A percentile compares a stretch with the other conserved stretches of the same genome.
These are phyloP conservation scores for Antheraea pernyi DNA, from an alignment of 1,140 invertebrate species.

Conservation along the genomic window DNA sequence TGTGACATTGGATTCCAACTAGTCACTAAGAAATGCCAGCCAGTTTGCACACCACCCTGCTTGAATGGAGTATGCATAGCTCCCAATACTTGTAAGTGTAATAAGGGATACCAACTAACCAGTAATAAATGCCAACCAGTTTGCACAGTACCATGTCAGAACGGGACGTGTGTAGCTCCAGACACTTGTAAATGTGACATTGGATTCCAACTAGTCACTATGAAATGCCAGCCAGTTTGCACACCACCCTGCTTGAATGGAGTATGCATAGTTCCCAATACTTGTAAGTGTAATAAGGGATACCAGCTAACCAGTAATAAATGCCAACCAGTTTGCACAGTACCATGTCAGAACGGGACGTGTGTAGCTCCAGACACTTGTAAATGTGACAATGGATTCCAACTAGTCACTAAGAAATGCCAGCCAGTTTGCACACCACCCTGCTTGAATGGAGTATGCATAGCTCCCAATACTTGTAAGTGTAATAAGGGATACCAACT, in stretches of 20 bases:
- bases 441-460: neutral
- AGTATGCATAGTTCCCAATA: neutral
- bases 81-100: neutral
- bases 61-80: neutral
- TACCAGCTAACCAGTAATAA: neutral
- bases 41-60: neutral
- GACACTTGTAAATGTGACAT: slow-evolving; percentile 65
- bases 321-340: slow-evolving; percentile 13
- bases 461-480: neutral
- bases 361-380: slow-evolving; percentile 60
- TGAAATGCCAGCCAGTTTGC: slow-evolving; percentile 1
- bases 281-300: neutral
- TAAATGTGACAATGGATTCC: slow-evolving; percentile 46
- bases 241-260: neutral
- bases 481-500: neutral
- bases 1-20: slow-evolving; percentile 46
- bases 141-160: slow-evolving; percentile 25
- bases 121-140: neutral
- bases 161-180: slow-evolving; percentile 28
- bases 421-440: neutral
- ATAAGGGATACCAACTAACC: neutral
- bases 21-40: neutral
- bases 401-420: neutral
- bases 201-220: slow-evolving; percentile 26
- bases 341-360: slow-evolving; percentile 19